Evolutionary conservation across 1,140 invertebrate genomes (phyloP).

Genomic region (Lethocerus indicus): DNA sequence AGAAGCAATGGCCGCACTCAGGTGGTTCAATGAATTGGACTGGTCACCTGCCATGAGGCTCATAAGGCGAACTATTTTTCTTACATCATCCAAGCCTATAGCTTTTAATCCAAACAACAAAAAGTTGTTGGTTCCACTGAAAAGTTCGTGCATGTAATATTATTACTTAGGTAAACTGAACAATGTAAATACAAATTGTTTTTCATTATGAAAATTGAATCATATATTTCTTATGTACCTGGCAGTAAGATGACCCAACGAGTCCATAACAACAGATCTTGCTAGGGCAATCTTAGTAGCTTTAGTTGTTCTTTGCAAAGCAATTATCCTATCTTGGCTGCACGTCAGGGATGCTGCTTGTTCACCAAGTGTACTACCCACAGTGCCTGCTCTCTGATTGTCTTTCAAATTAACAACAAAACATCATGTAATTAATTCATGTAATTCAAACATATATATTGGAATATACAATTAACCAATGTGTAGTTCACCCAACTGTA

Average conservation of each 20-base stretch:
- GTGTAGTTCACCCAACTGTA: no score
- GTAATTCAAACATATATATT: no score
- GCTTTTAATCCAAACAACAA: slow-evolving; percentile 25
- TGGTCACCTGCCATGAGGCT: slow-evolving; percentile 33
- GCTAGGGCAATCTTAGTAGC: slow-evolving; percentile 35
- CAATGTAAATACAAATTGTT: background rate
- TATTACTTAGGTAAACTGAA: no score
- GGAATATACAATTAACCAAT: no score
- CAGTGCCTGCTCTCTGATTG: background rate
- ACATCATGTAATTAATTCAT: no score
- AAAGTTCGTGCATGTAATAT: background rate
- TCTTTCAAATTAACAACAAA: no score
- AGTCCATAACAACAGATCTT: slow-evolving; percentile 33
- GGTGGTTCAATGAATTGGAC: slow-evolving; percentile 28
- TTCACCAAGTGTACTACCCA: slow-evolving; percentile 25
- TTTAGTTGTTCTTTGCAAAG: slow-evolving; percentile 30
- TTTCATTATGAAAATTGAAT: background rate
- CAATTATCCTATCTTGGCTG: slow-evolving; percentile 29
- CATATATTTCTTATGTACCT: slow-evolving; percentile 21
- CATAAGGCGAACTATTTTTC: slow-evolving; percentile 42
- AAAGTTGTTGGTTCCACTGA: background rate
- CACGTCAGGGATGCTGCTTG: slow-evolving; percentile 30
- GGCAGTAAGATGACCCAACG: slow-evolving; percentile 33
- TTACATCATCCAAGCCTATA: slow-evolving; percentile 40
- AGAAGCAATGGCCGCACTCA: slow-evolving; percentile 35